Percentiles rank a stretch among this genome's conserved stretches.
Conservation (phyloP, 2,797 vertebrate genomes). For the Enteromius trimaculatus region DNA sequence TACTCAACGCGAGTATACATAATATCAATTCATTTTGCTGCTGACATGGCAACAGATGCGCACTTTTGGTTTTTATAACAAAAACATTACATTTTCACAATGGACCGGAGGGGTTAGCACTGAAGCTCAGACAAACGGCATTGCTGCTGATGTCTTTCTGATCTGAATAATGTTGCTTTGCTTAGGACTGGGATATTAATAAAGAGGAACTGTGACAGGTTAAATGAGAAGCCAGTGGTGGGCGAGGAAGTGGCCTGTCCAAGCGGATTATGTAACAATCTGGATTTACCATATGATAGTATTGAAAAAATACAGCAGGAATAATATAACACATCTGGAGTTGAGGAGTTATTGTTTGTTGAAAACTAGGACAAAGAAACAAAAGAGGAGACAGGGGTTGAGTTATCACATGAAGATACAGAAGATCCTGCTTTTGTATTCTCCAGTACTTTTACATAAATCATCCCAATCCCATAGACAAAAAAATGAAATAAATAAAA, state of each 20-base stretch:
- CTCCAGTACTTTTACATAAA: background rate
- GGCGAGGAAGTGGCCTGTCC: background rate
- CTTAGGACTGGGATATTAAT: conserved; percentile 44
- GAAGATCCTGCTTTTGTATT: background rate
- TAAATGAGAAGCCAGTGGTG: background rate
- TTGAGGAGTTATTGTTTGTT: conserved; percentile 14
- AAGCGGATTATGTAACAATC: conserved; percentile 44
- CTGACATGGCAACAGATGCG: conserved; percentile 11
- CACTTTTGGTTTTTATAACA: conserved; percentile 6
- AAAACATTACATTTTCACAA: background rate
- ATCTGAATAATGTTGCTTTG: conserved; percentile 46
- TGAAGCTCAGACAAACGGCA: conserved; percentile 45
- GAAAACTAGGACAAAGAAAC: conserved; percentile 15
- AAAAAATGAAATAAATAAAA: background rate
- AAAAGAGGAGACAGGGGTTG: background rate
- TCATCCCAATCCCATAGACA: background rate
- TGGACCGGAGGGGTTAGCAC: background rate
- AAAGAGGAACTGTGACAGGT: conserved; percentile 19
- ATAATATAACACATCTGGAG: conserved; percentile 29
- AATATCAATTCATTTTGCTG: background rate
- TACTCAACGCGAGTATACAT: background rate
- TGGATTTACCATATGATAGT: conserved; percentile 29
- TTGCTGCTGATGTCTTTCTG: conserved; percentile 50
- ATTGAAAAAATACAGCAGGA: conserved; percentile 1
- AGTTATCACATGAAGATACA: background rate